These are phyloP conservation scores for Pteruthius melanotis DNA, from an alignment of 2,113 vertebrate genomes.

Conservation along the genomic window DNA sequence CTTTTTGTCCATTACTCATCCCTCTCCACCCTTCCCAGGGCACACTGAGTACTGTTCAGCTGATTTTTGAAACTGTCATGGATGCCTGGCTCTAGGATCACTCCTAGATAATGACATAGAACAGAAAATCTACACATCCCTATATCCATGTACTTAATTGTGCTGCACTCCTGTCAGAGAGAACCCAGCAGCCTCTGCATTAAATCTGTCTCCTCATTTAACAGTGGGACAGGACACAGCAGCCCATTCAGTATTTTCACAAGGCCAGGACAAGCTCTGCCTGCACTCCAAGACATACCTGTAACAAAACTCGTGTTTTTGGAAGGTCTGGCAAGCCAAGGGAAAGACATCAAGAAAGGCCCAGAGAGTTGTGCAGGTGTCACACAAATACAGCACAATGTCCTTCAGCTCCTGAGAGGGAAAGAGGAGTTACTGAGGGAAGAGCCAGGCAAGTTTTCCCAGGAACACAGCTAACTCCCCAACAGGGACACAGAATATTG, in stretches of 20 bases:
- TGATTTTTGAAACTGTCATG: not conserved
- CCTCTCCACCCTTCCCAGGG: not conserved
- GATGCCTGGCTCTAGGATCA: not conserved
- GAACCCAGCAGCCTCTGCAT: not conserved
- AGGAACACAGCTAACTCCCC: not conserved
- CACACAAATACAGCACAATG: slow-evolving; percentile 88
- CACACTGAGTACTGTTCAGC: accelerated
- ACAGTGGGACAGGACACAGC: not conserved
- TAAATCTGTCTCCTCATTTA: not conserved
- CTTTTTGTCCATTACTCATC: not conserved
- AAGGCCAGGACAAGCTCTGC: not conserved
- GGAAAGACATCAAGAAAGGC: slow-evolving; percentile 94
- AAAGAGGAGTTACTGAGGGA: not conserved
- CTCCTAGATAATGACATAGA: not conserved
- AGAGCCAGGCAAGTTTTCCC: not conserved
- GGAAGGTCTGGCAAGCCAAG: slow-evolving; percentile 84
- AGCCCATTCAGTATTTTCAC: not conserved
- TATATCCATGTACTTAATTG: not conserved
- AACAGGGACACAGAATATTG: not conserved
- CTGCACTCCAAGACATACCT: slow-evolving; percentile 71
- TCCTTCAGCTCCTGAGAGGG: slow-evolving; percentile 85
- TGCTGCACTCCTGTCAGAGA: not conserved
- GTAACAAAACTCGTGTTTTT: slow-evolving; percentile 86
- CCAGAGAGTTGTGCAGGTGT: slow-evolving; percentile 89
- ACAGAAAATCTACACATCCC: not conserved